A percentile compares a stretch with the other conserved stretches of the same genome.
phyloP scores from a whole-genome alignment of 2,888 invertebrate genomes.

The Cheiracanthium punctorium region DNA sequence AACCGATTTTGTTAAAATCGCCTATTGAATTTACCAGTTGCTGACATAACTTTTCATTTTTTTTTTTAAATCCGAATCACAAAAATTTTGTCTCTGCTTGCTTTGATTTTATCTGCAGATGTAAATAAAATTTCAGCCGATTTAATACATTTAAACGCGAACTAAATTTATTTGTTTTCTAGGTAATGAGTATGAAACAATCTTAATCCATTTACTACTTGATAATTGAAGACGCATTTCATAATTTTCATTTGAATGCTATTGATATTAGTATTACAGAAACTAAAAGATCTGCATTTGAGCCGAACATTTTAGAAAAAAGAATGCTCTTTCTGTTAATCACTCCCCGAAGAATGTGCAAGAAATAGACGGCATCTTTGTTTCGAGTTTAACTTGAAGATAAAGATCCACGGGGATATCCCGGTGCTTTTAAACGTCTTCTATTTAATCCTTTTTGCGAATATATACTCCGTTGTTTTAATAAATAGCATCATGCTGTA shows the following conservation, averaged over 20 bases:
- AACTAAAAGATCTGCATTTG: neutral
- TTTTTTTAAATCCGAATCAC: too few species aligned
- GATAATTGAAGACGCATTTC: too few species aligned
- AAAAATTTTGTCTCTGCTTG: too few species aligned
- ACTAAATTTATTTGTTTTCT: too few species aligned
- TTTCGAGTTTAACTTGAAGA: conserved; percentile 23
- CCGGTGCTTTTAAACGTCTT: conserved; percentile 15
- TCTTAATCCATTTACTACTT: too few species aligned
- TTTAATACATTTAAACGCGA: too few species aligned
- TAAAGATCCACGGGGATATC: conserved; percentile 32
- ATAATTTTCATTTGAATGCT: neutral
- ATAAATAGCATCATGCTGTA: conserved; percentile 43
- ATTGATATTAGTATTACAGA: neutral
- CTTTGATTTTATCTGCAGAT: too few species aligned
- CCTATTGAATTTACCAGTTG: too few species aligned
- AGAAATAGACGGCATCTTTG: neutral
- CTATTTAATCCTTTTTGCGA: conserved; percentile 50
- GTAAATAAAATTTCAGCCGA: too few species aligned
- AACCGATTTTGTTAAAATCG: too few species aligned
- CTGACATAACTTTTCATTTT: too few species aligned
- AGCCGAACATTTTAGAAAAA: neutral
- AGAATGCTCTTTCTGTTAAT: neutral
- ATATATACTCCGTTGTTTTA: conserved; percentile 24
- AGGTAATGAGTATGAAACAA: too few species aligned
- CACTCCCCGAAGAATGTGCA: conserved; percentile 5